phyloP scores from a whole-genome alignment of 2,797 vertebrate genomes.

The Tiaroga cobitis region DNA sequence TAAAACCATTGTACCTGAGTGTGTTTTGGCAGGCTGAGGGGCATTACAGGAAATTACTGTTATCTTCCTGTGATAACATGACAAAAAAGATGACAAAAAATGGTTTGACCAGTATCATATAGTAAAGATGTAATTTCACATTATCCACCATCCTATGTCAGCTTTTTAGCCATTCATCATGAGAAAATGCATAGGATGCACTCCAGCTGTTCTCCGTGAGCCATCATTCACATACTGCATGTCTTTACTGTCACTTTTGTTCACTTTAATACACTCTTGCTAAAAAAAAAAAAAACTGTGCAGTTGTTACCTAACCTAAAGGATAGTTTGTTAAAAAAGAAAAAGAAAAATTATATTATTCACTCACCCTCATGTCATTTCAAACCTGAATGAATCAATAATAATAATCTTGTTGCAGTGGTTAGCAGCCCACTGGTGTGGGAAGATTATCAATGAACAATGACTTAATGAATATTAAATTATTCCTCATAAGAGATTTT shows the following conservation, averaged over 20 bases:
- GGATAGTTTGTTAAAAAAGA: too few species aligned
- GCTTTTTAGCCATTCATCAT: slow-evolving; percentile 36
- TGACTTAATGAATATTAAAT: neutral
- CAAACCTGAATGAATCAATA: neutral
- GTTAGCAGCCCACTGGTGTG: neutral
- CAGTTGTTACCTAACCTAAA: too few species aligned
- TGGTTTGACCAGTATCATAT: slow-evolving; percentile 37
- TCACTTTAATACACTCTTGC: too few species aligned
- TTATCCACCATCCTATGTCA: slow-evolving; percentile 12
- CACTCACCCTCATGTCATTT: neutral
- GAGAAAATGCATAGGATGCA: slow-evolving; percentile 1
- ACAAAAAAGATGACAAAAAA: slow-evolving; percentile 2
- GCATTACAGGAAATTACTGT: slow-evolving; percentile 42
- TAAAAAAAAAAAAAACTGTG: too few species aligned
- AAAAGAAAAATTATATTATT: too few species aligned
- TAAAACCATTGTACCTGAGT: slow-evolving; percentile 38
- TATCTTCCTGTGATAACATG: slow-evolving; percentile 18
- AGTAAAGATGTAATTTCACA: slow-evolving; percentile 39
- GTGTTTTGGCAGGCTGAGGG: slow-evolving; percentile 35
- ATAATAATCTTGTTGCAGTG: neutral
- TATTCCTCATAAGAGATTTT: too few species aligned
- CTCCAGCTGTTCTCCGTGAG: neutral
- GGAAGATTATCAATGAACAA: neutral
- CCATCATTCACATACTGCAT: neutral
- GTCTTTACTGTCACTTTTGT: neutral